Base-by-base conservation (phyloP, 2,113 vertebrate species). In the Bufo bufo region DNA sequence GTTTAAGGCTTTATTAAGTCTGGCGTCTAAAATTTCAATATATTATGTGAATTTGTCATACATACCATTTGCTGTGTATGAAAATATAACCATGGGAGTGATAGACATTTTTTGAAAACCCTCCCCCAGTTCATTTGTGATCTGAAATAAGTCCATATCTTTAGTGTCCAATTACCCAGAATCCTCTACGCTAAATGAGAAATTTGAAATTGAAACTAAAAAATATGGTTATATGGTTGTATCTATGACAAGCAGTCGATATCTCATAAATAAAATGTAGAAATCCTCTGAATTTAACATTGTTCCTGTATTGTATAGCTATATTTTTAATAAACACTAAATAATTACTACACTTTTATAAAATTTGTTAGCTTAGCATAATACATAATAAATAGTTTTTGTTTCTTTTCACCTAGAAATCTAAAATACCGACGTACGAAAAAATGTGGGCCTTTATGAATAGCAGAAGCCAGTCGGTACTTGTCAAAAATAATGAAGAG, bases 361-460 rank as follows among this genome's bases (percentile, higher is more conserved):
- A 69, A 12, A 33, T 69, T 33, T 33, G 10, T 69, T 33, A 14
- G 2, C 3, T 47, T 1, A 6, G 3, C 1, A 6, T 20, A 43
- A 9, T 17, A 74, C 8, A 20, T 50, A 50, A 20, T 49, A 75
- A 75, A 50, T 20, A 17, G n/a, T 17, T 80, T 7, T 80, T 54
- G n/a, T 43, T 43, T 58, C 4, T 66, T 81, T 65, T 84, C 20
- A 91, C 91, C 33, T 94, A 99, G 98, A 99, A 99, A 98, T 99
- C 98, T 79, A 99, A 99, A 96, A 99, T 99, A 90, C 98, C 98
- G 75, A 99, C 97, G 0, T 99, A 99, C 2, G 98, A 99, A 90
- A 99, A 99, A 95, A 99, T 99, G 98, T 99, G 98, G 98, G 98
- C 98, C 89, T 99, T 99, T 91, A 99, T 99, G 98, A 99, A 97